Conservation (phyloP, 2,888 invertebrate genomes). For the Altica lythri region DNA sequence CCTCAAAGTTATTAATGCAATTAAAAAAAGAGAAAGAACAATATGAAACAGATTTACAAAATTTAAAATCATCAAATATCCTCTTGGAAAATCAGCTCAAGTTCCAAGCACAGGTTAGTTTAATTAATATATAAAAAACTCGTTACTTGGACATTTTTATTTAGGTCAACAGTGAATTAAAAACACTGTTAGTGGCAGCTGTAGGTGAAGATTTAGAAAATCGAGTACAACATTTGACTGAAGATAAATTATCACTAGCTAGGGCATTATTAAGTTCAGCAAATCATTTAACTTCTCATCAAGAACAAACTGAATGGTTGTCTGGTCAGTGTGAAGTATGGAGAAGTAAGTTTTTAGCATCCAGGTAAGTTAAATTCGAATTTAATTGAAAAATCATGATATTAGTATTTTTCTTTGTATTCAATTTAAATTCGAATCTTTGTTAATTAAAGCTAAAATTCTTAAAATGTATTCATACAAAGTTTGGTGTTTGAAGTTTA, state of each 20-base stretch:
- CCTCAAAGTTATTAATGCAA: slow-evolving; percentile 38
- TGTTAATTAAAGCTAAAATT: no score
- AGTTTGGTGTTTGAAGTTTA: no score
- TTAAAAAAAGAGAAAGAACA: slow-evolving; percentile 60
- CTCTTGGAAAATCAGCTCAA: slow-evolving; percentile 80
- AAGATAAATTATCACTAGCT: slow-evolving; percentile 89
- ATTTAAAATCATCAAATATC: slow-evolving; percentile 70
- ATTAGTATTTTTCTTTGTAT: no score
- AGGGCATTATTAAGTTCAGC: slow-evolving; percentile 83
- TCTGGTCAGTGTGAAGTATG: slow-evolving; percentile 95
- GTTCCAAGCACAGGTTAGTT: slow-evolving; percentile 74
- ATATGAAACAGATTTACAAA: slow-evolving; percentile 66
- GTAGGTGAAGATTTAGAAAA: slow-evolving; percentile 93
- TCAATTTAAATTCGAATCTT: no score
- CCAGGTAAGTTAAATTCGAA: slow-evolving; percentile 68
- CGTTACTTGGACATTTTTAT: slow-evolving; percentile 22
- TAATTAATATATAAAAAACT: no score
- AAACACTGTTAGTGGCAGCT: slow-evolving; percentile 90
- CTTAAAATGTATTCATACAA: no score
- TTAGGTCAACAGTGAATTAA: slow-evolving; percentile 88
- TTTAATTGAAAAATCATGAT: no score
- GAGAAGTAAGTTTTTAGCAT: slow-evolving; percentile 94
- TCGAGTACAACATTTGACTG: slow-evolving; percentile 86
- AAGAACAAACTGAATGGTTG: slow-evolving; percentile 91
- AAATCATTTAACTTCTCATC: slow-evolving; percentile 83